A percentile compares a stretch with the other conserved stretches of the same genome.
phyloP scores from a whole-genome alignment of 2,113 vertebrate species.

The Shinisaurus crocodilurus region DNA sequence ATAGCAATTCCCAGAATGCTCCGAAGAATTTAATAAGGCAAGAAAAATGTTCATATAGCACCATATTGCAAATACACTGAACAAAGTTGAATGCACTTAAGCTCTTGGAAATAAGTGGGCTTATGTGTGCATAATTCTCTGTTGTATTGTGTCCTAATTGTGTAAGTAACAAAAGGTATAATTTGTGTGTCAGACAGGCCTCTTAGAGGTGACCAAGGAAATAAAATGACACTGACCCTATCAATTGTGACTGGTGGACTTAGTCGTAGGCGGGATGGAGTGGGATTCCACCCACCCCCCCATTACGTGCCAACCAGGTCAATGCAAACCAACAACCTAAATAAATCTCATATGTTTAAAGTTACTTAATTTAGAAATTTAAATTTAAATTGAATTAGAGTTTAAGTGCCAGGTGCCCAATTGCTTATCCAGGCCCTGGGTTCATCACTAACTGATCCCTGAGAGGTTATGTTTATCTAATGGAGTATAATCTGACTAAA shows the following conservation, averaged over 20 bases:
- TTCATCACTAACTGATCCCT: neutral
- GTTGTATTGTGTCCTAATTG: neutral
- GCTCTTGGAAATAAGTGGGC: neutral
- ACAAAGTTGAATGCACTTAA: neutral
- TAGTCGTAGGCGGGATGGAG: neutral
- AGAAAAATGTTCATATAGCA: neutral
- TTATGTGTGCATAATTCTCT: neutral
- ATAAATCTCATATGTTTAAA: neutral
- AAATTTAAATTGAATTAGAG: neutral
- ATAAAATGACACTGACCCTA: neutral
- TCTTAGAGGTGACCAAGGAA: neutral
- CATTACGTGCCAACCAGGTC: neutral
- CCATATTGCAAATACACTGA: neutral
- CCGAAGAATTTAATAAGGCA: neutral
- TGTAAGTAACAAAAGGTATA: too few species aligned
- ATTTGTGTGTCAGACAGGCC: too few species aligned
- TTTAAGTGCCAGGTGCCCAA: too few species aligned
- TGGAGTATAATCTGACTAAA: neutral
- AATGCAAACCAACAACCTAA: neutral
- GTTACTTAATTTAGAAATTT: neutral
- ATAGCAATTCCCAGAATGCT: neutral
- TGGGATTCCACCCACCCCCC: neutral
- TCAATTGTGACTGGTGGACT: neutral
- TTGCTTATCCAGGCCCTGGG: too few species aligned
- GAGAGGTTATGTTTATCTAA: neutral